Evolutionary conservation across 2,888 invertebrate species (phyloP), one percentile per base, ranked within the genome.

Genomic region (Glyphotaelius pellucidus): DNA sequence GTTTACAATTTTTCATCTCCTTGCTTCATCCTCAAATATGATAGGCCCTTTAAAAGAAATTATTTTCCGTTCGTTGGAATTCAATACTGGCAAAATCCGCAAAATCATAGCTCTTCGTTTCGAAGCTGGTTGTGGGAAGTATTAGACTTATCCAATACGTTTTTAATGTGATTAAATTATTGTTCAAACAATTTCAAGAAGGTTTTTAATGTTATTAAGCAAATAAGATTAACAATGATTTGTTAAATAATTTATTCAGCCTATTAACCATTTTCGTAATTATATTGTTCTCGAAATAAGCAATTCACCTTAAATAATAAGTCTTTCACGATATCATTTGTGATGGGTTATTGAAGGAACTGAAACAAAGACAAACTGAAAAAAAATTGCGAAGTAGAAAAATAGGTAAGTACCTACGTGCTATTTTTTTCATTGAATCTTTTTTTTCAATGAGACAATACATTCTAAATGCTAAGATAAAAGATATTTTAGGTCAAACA

Each of bases 171-270:
- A 81, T 81, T 81, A 32, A 81, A 81, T 32, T 15, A 81, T 32
- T 81, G 32, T 81, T 81, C 81, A 81, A 81, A 81, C 81, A 81
- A 81, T 31, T 32, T 81, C 30, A 81, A 81, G 14, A 31, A 81
- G 81, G 32, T 19, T 81, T 67, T 67, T 67, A 67, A 67, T 11
- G 67, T n/a, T 67, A 67, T 9, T 67, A n/a, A 25, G 67, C 67
- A 67, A 67, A 67, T 67, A 67, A 67, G 25, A 67, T 25, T 25
- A 25, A 67, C 67, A 67, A 67, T 67, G 67, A 67, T 67, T 67
- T n/a, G 67, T 5, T 67, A 7, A 67, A 25, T 67, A 67, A 67
- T 67, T 67, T n/a, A 19, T n/a, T 67, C n/a, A 67, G 7, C 25
- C 25, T 25, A 25, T n/a, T n/a, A 67, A 25, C 67, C 25, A 67